Base-by-base conservation (phyloP, 1,140 invertebrate species). In the Camponotus vicinus region DNA sequence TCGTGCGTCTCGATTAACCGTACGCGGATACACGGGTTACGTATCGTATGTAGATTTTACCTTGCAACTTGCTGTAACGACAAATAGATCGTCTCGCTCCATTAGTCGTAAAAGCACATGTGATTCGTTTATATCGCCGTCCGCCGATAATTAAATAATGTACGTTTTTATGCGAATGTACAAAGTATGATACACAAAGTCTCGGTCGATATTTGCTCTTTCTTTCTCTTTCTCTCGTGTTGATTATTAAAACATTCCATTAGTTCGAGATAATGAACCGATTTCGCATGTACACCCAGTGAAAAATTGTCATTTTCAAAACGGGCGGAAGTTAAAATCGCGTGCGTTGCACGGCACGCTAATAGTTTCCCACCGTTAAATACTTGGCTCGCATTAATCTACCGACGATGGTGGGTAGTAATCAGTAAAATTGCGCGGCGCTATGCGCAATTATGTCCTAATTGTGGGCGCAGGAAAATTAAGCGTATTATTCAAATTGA, bases 101-200 rank as follows among this genome's bases (percentile, higher is more conserved):
- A 90, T 90, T 90, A 90, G 86, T 61, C 45, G 64, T 82, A 83
- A 86, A 88, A 86, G 40, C 86, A 64, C 59, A 63, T 82, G 76
- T 77, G 73, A 88, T 88, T 37, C 71, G 66, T 87, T 88, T 27
- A 55, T 64, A 57, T 45, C 63, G 59, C 18, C 85, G 40, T 75
- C 75, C 40, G 61, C 40, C 27, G 85, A 55, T 71, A 71, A 75
- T 85, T 87, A 84, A 52, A 75, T 75, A 88, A 80, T 86, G 70
- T 78, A 42, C 27, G 49, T 66, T n/a, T 9, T 32, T 77, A 45
- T 15, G 5, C 18, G 61, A 18, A 49, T 3, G 13, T 5, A n/a
- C 34, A 40, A 18, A 34, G 63, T 78, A 42, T n/a, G 15, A 27
- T 37, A 6, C 27, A 77, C 57, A 13, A 13, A 32, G 70, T n/a